Evolutionary conservation across 2,113 vertebrate genomes (phyloP).

Genomic region (Macrotis lagotis): DNA sequence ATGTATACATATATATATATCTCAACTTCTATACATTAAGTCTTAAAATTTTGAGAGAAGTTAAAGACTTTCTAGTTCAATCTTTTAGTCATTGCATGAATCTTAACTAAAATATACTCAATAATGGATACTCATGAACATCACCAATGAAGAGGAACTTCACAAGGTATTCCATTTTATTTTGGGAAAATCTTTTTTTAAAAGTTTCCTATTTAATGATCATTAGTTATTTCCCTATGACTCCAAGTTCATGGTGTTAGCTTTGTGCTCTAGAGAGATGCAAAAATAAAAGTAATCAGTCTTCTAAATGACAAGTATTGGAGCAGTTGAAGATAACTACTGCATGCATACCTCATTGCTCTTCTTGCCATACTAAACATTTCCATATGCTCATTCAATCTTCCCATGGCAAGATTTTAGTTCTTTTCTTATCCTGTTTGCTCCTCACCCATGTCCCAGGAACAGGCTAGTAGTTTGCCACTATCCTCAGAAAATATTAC

Average conservation of each 20-base stretch:
- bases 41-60: neutral
- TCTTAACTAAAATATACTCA: neutral
- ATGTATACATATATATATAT: no score
- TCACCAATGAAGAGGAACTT: neutral
- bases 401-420: neutral
- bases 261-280: neutral
- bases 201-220: neutral
- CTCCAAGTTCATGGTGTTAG: neutral
- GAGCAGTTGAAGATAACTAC: neutral
- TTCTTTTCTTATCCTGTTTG: neutral
- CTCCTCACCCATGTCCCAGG: neutral
- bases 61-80: neutral
- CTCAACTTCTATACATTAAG: neutral
- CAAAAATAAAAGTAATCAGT: neutral
- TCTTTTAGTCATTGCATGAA: neutral
- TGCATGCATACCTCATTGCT: neutral
- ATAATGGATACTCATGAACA: neutral
- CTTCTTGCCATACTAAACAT: neutral
- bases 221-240: neutral
- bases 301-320: neutral
- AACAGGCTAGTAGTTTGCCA: neutral
- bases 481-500: neutral
- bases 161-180: neutral
- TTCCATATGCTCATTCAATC: neutral
- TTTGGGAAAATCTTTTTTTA: neutral